These are phyloP conservation scores for Corythornis vintsioides DNA, from an alignment of 2,113 vertebrate genomes.

Conservation along the genomic window DNA sequence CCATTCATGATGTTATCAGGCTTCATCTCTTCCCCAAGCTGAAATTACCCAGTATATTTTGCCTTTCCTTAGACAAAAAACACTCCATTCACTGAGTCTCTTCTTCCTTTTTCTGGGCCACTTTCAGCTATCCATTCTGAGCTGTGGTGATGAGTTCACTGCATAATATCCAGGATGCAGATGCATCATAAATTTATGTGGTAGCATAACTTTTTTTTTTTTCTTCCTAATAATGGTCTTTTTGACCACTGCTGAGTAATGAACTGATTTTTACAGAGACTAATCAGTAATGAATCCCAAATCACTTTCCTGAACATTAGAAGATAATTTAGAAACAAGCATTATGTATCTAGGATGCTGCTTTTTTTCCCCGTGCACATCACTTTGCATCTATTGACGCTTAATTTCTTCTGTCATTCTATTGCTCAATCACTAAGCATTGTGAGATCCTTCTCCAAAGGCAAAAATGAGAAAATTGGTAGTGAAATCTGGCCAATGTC, in stretches of 20 bases:
- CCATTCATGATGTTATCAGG: neutral
- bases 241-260: neutral
- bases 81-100: neutral
- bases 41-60: neutral
- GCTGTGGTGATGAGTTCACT: neutral
- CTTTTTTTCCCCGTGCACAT: neutral
- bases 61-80: neutral
- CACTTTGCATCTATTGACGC: conserved; percentile 26
- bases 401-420: conserved; percentile 26
- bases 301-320: neutral
- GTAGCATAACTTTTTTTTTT: neutral
- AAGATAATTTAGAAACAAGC: conserved; percentile 22
- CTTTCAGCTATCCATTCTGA: neutral
- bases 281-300: neutral
- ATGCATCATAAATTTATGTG: neutral
- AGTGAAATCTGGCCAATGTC: conserved; percentile 13
- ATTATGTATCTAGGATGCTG: neutral
- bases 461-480: conserved; percentile 35
- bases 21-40: neutral
- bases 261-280: conserved; percentile 32
- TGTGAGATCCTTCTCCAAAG: conserved; percentile 30
- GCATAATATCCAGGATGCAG: neutral
- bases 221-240: neutral
- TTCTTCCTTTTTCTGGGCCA: neutral
- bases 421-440: conserved; percentile 39